Evolutionary conservation across 2,113 vertebrate genomes (phyloP), one percentile per base, ranked within the genome.

Genomic region (Erinaceus europaeus): DNA sequence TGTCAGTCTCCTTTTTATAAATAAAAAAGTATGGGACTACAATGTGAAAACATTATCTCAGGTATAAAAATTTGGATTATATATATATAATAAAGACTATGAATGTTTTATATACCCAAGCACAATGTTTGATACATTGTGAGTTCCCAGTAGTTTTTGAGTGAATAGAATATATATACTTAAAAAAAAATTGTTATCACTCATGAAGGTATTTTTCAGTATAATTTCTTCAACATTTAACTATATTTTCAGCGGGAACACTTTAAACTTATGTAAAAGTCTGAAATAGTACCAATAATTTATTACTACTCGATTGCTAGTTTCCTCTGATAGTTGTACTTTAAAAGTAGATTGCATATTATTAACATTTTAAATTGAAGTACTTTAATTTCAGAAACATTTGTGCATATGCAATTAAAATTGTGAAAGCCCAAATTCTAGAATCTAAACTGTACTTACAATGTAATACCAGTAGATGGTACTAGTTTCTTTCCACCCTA

Each of bases 381-480:
- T 27, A 34, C 17, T 50, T 40, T 18, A 40, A 74, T 81, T 75
- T 80, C 34, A 71, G 34, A 20, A 72, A 64, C 9, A 64, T 48
- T 62, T 62, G 36, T 38, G 1, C 27, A 62, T 15, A 48, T 48
- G 9, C 86, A 89, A 84, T 6, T 61, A 53, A 8, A 79, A 32
- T 4, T 40, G 14, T 25, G 80, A 29, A 32, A 59, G 6, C 9
- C 25, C 71, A 59, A 73, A 72, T 80, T 74, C 7, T 29, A 78
- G 17, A 9, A 46, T 13, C 25, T 68, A 59, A 62, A 17, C 46
- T 73, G 53, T 59, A 83, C 25, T 89, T 86, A 44, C 29, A 92
- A 62, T 1, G 44, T 34, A 9, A 0, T 4, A 36, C 88, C 94
- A 93, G 85, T 71, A 89, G 93, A 88, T 95, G 92, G 93, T 89